phyloP scores from a whole-genome alignment of 2,797 vertebrate genomes.

The Miichthys miiuy region DNA sequence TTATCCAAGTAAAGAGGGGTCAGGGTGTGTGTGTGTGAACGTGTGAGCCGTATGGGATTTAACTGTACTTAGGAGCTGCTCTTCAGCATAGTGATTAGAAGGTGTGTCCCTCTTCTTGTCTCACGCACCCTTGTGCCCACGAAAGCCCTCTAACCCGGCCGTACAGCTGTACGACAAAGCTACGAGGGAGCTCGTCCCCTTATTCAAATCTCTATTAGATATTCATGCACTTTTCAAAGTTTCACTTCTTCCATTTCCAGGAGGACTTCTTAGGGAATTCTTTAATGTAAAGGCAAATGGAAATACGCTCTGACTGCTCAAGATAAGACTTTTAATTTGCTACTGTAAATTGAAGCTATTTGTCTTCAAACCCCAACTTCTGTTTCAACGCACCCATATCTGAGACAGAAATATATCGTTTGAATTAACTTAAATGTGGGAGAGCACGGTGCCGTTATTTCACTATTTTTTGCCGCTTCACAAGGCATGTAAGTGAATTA shows the following conservation, averaged over 20 bases:
- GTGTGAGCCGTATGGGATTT: conserved; percentile 19
- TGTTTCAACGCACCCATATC: conserved; percentile 76
- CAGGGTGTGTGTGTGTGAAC: conserved; percentile 25
- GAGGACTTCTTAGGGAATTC: conserved; percentile 71
- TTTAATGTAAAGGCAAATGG: conserved; percentile 80
- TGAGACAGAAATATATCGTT: conserved; percentile 75
- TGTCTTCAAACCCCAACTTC: conserved; percentile 81
- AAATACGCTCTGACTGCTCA: conserved; percentile 75
- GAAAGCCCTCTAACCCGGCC: conserved; percentile 34
- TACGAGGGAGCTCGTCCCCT: conserved; percentile 21
- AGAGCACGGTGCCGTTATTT: conserved; percentile 18
- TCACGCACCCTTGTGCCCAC: conserved; percentile 14
- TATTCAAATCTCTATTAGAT: conserved; percentile 72
- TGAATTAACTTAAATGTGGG: conserved; percentile 71
- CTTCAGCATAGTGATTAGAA: conserved; percentile 45
- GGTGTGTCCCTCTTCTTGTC: conserved; percentile 15
- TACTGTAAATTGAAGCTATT: conserved; percentile 85
- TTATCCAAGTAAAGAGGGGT: conserved; percentile 68
- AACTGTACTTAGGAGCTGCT: conserved; percentile 27
- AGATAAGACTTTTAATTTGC: conserved; percentile 84
- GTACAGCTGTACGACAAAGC: conserved; percentile 33
- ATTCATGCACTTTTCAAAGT: conserved; percentile 71
- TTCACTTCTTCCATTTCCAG: conserved; percentile 68
- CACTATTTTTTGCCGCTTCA: conserved; percentile 35
- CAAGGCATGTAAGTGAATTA: conserved; percentile 68